phyloP scores from a whole-genome alignment of 2,113 vertebrate genomes.

The Saccopteryx leptura region DNA sequence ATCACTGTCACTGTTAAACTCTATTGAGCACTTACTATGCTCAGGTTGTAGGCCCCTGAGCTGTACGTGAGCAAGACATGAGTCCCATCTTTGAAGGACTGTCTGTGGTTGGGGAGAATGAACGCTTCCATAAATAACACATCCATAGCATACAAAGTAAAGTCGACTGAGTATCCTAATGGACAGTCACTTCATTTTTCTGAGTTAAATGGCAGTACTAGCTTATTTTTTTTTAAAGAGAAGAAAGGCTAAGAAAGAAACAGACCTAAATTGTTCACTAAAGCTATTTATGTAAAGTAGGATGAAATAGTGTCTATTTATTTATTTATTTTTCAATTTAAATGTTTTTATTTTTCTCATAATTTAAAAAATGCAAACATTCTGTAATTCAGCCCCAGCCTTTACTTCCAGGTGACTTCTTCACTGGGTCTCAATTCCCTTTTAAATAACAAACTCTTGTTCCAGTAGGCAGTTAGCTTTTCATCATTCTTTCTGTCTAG shows the following conservation, averaged over 20 bases:
- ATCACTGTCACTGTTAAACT: neutral
- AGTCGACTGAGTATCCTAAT: neutral
- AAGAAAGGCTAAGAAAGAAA: neutral
- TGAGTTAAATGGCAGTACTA: neutral
- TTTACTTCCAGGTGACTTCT: no score
- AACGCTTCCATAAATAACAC: neutral
- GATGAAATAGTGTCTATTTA: neutral
- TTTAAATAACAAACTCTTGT: constrained; percentile 94
- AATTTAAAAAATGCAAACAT: no score
- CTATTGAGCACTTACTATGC: neutral
- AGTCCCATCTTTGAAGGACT: neutral
- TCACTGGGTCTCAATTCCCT: no score
- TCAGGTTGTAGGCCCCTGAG: neutral
- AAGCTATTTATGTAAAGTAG: neutral
- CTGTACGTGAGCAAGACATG: neutral
- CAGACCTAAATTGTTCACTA: neutral
- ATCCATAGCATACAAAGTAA: neutral
- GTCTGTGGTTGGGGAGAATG: neutral
- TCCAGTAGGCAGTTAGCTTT: constrained; percentile 93
- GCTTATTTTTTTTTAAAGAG: neutral
- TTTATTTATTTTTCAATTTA: no score
- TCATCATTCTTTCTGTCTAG: constrained; percentile 92
- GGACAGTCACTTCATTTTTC: neutral
- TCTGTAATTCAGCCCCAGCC: no score
- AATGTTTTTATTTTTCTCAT: no score